Evolutionary conservation across 2,113 vertebrate genomes (phyloP).

Genomic region (Epinephelus moara): DNA sequence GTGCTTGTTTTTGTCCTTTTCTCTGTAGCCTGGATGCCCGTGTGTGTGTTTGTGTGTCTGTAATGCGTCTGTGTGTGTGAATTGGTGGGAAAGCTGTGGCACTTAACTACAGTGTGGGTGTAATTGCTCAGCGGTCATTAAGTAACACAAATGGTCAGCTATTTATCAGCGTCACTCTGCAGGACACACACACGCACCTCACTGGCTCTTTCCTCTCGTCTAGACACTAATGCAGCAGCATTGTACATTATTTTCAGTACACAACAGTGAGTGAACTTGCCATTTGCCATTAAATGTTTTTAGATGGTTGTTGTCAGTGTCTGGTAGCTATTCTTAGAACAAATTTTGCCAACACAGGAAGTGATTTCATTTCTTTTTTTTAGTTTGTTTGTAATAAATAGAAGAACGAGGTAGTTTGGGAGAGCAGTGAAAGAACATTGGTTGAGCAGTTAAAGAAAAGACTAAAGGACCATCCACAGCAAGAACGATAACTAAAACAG

Average conservation of each 20-base stretch:
- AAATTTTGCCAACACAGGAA: not conserved
- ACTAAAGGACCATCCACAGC: not conserved
- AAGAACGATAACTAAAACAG: too few species aligned
- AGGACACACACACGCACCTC: slow-evolving; percentile 25
- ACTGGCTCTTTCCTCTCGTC: slow-evolving; percentile 3
- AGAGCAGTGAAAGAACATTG: not conserved
- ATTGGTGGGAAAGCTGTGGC: slow-evolving; percentile 44
- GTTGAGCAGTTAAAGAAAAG: not conserved
- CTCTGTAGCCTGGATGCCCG: not conserved
- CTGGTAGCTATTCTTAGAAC: slow-evolving; percentile 6
- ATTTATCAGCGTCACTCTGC: slow-evolving; percentile 40
- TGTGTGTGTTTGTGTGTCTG: not conserved
- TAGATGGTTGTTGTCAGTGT: slow-evolving; percentile 13
- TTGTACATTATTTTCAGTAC: slow-evolving; percentile 19
- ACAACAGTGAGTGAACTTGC: not conserved
- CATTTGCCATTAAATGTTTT: slow-evolving; percentile 26
- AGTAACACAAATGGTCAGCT: slow-evolving; percentile 41
- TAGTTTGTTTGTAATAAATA: not conserved
- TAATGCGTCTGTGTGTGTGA: slow-evolving; percentile 5
- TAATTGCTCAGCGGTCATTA: slow-evolving; percentile 59
- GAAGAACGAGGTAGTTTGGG: not conserved
- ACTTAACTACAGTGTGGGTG: slow-evolving; percentile 40
- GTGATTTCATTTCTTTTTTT: slow-evolving; percentile 48
- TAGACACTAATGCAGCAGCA: slow-evolving; percentile 19
- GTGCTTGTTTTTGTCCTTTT: not conserved